Evolutionary conservation across 2,888 invertebrate genomes (phyloP).

Genomic region (Leptopterna dolabrata): DNA sequence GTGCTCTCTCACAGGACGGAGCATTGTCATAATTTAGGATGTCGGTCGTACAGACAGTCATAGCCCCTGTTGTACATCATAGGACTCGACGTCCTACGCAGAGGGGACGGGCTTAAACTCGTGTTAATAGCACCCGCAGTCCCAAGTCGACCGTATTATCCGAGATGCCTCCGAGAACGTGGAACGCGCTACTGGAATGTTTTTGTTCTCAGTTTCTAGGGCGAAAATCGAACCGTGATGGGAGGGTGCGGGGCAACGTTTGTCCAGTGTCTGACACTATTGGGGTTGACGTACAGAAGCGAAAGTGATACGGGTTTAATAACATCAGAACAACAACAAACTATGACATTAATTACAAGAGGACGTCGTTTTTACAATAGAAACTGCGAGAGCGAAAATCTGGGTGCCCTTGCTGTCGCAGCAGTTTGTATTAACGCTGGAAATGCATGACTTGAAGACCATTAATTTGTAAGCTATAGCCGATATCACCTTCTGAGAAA

Average conservation of each 20-base stretch:
- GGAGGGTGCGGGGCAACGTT: neutral
- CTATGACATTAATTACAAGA: neutral
- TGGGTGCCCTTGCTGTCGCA: neutral
- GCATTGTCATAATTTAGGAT: neutral
- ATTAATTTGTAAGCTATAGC: no score
- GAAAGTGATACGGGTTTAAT: neutral
- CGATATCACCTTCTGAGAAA: no score
- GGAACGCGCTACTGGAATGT: neutral
- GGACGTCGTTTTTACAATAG: no score
- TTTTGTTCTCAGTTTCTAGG: neutral
- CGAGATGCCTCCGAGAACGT: neutral
- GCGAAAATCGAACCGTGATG: neutral
- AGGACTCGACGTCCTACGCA: neutral
- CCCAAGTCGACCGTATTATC: neutral
- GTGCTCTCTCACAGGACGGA: no score
- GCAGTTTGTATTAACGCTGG: no score
- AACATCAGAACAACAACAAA: neutral
- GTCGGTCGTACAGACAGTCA: neutral
- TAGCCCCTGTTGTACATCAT: neutral
- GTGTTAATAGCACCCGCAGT: neutral
- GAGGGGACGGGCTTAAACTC: neutral
- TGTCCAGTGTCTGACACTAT: neutral
- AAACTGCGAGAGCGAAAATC: neutral
- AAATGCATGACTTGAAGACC: no score
- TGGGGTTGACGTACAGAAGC: neutral